A percentile compares a stretch with the other conserved stretches of the same genome.
phyloP scores from a whole-genome alignment of 2,888 invertebrate species.

The Morpho deidamia region DNA sequence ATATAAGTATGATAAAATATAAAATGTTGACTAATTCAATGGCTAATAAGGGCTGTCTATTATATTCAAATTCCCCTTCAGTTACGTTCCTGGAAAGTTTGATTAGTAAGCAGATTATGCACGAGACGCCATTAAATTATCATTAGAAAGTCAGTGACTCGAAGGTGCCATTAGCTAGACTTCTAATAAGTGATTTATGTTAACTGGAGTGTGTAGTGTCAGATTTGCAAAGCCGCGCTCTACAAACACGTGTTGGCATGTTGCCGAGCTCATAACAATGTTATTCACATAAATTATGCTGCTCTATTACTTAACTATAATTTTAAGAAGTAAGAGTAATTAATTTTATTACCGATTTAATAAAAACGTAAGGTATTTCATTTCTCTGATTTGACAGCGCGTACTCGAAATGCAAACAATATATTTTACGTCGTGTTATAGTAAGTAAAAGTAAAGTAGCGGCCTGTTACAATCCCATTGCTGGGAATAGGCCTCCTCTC shows the following conservation, averaged over 20 bases:
- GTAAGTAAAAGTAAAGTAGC: too few relatives aligned
- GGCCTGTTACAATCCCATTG: too few relatives aligned
- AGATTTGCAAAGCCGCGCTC: slow-evolving; percentile 43
- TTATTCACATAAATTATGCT: background rate
- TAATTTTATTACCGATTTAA: too few relatives aligned
- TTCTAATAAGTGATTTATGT: slow-evolving; percentile 63
- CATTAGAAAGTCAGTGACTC: slow-evolving; percentile 58
- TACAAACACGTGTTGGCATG: slow-evolving; percentile 32
- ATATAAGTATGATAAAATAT: background rate
- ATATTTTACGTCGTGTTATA: too few relatives aligned
- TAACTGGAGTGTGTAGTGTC: slow-evolving; percentile 56
- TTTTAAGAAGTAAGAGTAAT: too few relatives aligned
- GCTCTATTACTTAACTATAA: background rate
- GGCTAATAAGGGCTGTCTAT: slow-evolving; percentile 17
- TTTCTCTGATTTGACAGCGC: too few relatives aligned
- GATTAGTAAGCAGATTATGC: slow-evolving; percentile 63
- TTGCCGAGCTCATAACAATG: background rate
- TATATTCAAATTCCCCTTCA: slow-evolving; percentile 11
- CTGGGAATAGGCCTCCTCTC: too few relatives aligned
- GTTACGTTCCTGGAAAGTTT: slow-evolving; percentile 55
- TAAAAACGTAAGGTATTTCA: too few relatives aligned
- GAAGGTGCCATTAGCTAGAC: slow-evolving; percentile 54
- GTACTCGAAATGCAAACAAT: too few relatives aligned
- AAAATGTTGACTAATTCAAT: slow-evolving; percentile 12
- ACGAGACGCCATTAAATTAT: slow-evolving; percentile 62